Evolutionary conservation across 92 coral and sea anemone species (phyloP), one percentile per base, ranked within the genome.

Genomic region (Umimayanthus chanpuru): DNA sequence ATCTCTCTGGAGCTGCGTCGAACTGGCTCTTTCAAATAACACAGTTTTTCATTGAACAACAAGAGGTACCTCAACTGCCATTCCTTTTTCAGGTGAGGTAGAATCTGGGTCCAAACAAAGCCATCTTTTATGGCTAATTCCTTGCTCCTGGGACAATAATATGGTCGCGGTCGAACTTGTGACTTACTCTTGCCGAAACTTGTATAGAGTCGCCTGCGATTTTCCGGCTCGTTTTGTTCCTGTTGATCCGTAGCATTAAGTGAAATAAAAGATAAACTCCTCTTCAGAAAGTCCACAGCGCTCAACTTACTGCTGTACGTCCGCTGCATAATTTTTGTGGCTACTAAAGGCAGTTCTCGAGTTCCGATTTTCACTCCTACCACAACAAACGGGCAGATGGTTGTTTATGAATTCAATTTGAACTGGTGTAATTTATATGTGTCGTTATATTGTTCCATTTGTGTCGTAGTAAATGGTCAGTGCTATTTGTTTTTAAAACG

Each of bases 361-460:
- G 65, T n/a, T 47, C 21, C 8, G 30, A 15, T 78, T 56, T 12
- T 47, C 18, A 38, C 50, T 18, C 9, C 25, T 61, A 38, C 79
- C 43, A 76, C n/a, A 39, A 15, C 56, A 76, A 76, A 18, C 55
- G 85, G 68, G 49, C 1, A 29, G 85, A 80, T 38, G 56, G 76
- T 68, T 81, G 86, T 81, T 81, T 81, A 81, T 81, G 86, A 81
- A 41, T 81, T 40, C 23, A n/a, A 40, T 43, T 81, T 81, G 86
- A 25, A 65, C 53, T 65, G 86, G 75, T 81, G 50, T 11, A 40
- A 44, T 41, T 65, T 81, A 81, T 64, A 64, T 66, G 47, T 81
- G 25, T 2, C 50, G 26, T 18, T 81, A 81, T 65, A 81, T 81
- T 81, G 86, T 65, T 40, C 76, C 58, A 0, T 66, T 40, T n/a